Base-by-base conservation (phyloP, 64 coral and sea anemone species). In the Cladopsammia gracilis region DNA sequence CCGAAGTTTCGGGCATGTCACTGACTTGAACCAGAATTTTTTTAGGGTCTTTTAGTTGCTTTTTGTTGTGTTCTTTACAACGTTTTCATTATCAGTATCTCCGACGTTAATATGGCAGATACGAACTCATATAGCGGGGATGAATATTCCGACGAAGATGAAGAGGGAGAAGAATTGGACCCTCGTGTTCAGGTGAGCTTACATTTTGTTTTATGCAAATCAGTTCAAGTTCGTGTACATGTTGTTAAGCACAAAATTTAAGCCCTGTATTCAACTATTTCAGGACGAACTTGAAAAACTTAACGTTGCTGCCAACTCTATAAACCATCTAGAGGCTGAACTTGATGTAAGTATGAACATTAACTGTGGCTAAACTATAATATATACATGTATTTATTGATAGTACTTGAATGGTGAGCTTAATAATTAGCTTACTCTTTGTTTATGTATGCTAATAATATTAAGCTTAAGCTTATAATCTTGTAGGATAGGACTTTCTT, bases 241-340 rank as follows among this genome's bases (percentile, higher is more conserved):
- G n/a, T n/a, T n/a, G 34, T 34, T 34, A 34, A 34, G 34, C 34
- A 34, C 34, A 34, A 34, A 34, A 34, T 34, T 34, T 34, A 34
- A 1, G 34, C 34, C 34, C 34, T 34, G 2, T 34, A 34, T 34
- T 34, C 34, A 34, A 34, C 34, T 34, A 34, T 34, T 34, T 34
- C 46, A 97, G 96, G 88, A 94, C 67, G 96, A 93, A 67, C 77
- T 97, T 44, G 96, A 97, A 77, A 94, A 91, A 69, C 60, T 97
- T 16, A 97, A 97, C 59, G 92, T 89, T 10, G 88, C 96, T 47
- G 90, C 96, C 3, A 90, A 94, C 64, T 93, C 92, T 7, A 91
- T 97, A 26, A 97, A 97, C 61, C 96, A 97, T 75, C 67, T 97
- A 43, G 96, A 97, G 82, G 92, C 93, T 15, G 96, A 97, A 64